Evolutionary conservation across 2,113 vertebrate species (phyloP).

Genomic region (Chlamydotis undulata): DNA sequence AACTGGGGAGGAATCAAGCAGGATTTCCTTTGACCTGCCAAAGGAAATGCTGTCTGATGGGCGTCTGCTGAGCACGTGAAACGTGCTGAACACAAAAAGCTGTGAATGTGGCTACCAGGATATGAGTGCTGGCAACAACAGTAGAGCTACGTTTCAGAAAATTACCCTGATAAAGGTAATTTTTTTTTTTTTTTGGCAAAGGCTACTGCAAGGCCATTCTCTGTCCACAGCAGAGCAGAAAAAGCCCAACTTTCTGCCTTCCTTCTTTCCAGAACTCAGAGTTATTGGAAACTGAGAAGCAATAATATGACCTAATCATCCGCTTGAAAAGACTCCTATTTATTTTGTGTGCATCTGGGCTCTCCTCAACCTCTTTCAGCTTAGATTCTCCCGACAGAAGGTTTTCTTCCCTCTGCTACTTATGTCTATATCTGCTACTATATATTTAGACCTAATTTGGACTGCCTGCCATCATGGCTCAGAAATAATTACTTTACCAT

Average conservation of each 20-base stretch:
- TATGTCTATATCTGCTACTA: not conserved
- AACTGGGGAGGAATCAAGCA: not conserved
- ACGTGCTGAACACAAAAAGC: not conserved
- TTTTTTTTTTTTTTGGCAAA: not conserved
- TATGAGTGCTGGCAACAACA: not conserved
- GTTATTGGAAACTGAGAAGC: not conserved
- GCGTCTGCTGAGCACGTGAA: not conserved
- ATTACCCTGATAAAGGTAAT: not conserved
- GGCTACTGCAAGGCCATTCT: not conserved
- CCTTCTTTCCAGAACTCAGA: not conserved
- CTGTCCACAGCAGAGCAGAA: not conserved
- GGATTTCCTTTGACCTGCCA: not conserved
- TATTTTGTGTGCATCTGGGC: not conserved
- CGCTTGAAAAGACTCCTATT: not conserved
- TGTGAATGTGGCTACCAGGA: accelerated
- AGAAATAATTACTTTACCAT: conserved; percentile 39
- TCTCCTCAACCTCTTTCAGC: not conserved
- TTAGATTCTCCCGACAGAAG: not conserved
- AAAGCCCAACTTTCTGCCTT: not conserved
- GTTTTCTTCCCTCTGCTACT: not conserved
- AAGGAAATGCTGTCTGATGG: not conserved
- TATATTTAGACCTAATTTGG: conserved; percentile 24
- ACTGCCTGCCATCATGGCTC: not conserved
- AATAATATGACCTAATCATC: not conserved
- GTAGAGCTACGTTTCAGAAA: not conserved